Percentiles rank a stretch among this genome's conserved stretches.
These are phyloP conservation scores for Callopanchax toddi DNA, from an alignment of 2,113 vertebrate genomes.

Conservation along the genomic window DNA sequence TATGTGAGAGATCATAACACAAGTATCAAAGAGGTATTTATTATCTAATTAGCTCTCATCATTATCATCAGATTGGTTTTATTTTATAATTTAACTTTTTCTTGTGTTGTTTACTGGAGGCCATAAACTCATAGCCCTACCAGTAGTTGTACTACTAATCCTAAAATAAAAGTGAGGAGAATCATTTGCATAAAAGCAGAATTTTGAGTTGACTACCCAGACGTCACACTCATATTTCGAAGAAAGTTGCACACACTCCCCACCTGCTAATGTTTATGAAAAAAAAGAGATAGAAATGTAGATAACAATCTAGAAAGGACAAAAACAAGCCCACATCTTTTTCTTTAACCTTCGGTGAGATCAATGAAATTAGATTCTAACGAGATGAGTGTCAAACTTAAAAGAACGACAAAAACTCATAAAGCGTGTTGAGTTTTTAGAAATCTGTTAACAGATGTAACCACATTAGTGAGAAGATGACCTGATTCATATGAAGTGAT, in stretches of 20 bases:
- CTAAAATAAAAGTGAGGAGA: not conserved
- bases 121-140: too few relatives aligned
- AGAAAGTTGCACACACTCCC: conserved; percentile 15
- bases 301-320: conserved; percentile 5
- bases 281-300: not conserved
- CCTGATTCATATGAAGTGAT: too few relatives aligned
- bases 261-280: not conserved
- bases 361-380: not conserved
- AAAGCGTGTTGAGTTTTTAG: too few relatives aligned
- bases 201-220: not conserved
- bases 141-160: not conserved
- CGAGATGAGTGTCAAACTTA: not conserved
- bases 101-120: too few relatives aligned
- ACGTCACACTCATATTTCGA: not conserved
- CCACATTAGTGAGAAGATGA: not conserved
- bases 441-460: not conserved
- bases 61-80: too few relatives aligned
- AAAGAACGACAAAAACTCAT: too few relatives aligned
- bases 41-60: too few relatives aligned
- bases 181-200: conserved; percentile 1
- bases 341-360: not conserved
- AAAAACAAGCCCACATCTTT: conserved; percentile 4
- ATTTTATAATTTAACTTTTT: too few relatives aligned
- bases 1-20: too few relatives aligned
- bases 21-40: too few relatives aligned